Conservation (phyloP, 2,888 invertebrate species). For the Pheosia gnoma region DNA sequence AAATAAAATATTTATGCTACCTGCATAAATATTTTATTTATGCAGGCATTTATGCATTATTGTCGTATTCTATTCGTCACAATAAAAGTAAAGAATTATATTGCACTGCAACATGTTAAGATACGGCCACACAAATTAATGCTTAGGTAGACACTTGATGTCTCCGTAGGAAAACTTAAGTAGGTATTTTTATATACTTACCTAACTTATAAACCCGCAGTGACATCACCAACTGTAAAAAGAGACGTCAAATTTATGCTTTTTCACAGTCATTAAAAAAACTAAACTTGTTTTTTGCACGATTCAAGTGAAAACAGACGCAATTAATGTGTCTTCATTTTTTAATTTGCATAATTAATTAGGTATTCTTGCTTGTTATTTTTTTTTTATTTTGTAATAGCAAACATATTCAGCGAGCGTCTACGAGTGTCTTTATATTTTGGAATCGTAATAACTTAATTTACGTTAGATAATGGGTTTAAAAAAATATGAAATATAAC, state of each 20-base stretch:
- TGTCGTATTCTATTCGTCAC: too few species aligned
- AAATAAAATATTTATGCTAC: too few species aligned
- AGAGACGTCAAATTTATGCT: background rate
- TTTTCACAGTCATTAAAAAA: conserved; percentile 1
- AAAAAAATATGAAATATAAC: too few species aligned
- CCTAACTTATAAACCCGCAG: background rate
- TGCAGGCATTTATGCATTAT: too few species aligned
- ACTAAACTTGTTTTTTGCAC: background rate
- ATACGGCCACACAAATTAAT: too few species aligned
- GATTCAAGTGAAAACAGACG: conserved; percentile 1
- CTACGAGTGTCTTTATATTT: conserved; percentile 2
- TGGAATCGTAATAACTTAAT: too few species aligned
- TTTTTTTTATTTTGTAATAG: background rate
- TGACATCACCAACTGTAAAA: conserved; percentile 2
- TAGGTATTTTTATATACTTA: background rate
- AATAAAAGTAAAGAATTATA: too few species aligned
- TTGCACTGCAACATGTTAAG: too few species aligned
- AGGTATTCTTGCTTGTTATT: background rate
- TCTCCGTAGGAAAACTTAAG: too few species aligned
- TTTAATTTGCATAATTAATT: background rate
- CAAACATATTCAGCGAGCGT: background rate
- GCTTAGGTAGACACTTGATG: too few species aligned
- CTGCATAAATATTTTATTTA: too few species aligned
- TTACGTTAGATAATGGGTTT: too few species aligned
- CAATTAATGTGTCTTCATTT: conserved; percentile 5